These are phyloP conservation scores for Lophura swinhoii DNA, from an alignment of 2,797 vertebrate species.

Conservation along the genomic window DNA sequence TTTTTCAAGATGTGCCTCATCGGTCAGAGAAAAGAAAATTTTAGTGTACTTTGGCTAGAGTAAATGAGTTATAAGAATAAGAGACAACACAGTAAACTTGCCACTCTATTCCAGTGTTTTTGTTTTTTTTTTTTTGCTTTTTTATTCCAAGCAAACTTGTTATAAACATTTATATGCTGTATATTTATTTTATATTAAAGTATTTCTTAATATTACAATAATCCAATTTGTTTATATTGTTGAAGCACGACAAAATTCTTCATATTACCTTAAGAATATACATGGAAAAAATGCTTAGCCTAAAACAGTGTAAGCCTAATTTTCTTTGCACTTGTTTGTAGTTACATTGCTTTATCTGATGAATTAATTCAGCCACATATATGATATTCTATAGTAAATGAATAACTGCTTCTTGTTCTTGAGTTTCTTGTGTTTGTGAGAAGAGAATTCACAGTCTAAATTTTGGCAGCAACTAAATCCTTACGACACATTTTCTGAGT, in stretches of 20 bases:
- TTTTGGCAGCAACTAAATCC: not conserved
- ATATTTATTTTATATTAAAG: not conserved
- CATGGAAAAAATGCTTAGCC: not conserved
- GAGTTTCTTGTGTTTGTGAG: not conserved
- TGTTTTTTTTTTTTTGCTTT: not conserved
- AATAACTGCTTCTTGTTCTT: not conserved
- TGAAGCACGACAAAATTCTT: constrained; percentile 35
- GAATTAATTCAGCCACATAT: not conserved
- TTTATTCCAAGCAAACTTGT: not conserved
- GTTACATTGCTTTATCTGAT: not conserved
- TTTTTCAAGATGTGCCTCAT: not conserved
- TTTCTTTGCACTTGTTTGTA: not conserved
- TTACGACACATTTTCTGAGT: not conserved
- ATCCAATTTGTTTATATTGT: not conserved
- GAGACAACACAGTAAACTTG: not conserved
- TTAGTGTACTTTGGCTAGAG: not conserved
- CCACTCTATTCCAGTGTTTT: not conserved
- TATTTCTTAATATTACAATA: not conserved
- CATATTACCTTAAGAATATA: not conserved
- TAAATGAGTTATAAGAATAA: not conserved
- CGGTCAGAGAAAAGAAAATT: not conserved
- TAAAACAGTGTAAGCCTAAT: not conserved
- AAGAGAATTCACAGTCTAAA: rapidly evolving
- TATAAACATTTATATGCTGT: not conserved
- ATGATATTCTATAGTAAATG: not conserved